Evolutionary conservation across 53 echinoderm and acorn worm species (phyloP), one percentile per base, ranked within the genome.

Genomic region (Luidia sarsii): DNA sequence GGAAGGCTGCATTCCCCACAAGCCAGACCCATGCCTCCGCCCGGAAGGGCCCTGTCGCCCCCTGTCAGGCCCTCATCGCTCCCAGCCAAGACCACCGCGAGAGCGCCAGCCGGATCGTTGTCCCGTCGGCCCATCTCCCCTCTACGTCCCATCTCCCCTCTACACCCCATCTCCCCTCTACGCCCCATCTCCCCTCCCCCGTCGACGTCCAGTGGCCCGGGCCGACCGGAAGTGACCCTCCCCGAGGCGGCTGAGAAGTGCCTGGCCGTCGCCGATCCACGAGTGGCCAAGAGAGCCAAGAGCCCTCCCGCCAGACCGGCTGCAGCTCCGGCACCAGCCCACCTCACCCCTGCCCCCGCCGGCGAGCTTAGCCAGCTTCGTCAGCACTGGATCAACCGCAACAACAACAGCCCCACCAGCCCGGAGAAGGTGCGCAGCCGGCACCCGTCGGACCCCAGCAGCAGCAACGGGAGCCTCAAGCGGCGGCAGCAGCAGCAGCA

Each of bases 321-420:
- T 10, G 39, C 24, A 38, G 14, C 24, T 24, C 15, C 23, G 1
- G 39, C 24, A 24, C 10, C 27, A 23, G 72, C 54, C 34, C 54
- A 72, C 4, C 13, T 37, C 16, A 55, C 56, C 36, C 54, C 33
- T 34, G 33, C 63, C 11, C 63, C 34, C 15, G 35, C 11, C 35
- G 36, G 35, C 35, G 33, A 5, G 9, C 56, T 35, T 28, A 56
- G 56, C 36, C 72, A 72, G 31, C 50, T 53, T 19, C 72, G 55
- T 55, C 72, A 72, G 54, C 38, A 72, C 37, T 37, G 72, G 31
- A 71, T 71, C 38, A 72, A 72, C 41, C 36, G 56, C 22, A 72
- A 72, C 72, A 72, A 72, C 72, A 72, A 72, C 55, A 72, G 72
- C 37, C 72, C 72, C 11, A 72, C 72, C 23, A 72, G 72, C 36